A percentile compares a stretch with the other conserved stretches of the same genome.
phyloP scores from a whole-genome alignment of 1,140 invertebrate genomes.

The Bombus affinis region DNA sequence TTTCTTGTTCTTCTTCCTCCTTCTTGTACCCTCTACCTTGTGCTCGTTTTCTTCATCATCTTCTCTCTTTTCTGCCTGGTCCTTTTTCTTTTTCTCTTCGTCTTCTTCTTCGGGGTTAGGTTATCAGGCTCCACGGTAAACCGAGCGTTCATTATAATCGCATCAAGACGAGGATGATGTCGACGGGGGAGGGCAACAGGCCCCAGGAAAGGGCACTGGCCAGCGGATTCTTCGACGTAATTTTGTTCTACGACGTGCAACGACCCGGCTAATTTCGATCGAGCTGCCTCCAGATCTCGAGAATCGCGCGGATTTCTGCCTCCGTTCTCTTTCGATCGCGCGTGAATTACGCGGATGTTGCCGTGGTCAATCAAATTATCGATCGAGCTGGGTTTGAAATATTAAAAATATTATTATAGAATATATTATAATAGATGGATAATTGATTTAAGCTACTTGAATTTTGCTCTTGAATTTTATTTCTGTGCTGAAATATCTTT shows the following conservation, averaged over 20 bases:
- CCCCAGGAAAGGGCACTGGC: conserved; percentile 59
- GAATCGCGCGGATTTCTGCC: conserved; percentile 14
- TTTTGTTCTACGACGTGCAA: conserved; percentile 63
- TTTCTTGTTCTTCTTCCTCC: neutral
- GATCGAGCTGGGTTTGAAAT: neutral
- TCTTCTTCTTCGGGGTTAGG: conserved; percentile 60
- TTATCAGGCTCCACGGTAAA: conserved; percentile 76
- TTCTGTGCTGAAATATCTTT: too few relatives aligned
- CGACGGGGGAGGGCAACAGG: conserved; percentile 42
- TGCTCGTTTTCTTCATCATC: neutral
- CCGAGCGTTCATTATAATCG: conserved; percentile 80
- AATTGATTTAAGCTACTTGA: too few relatives aligned
- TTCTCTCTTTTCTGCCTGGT: neutral
- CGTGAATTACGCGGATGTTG: too few relatives aligned
- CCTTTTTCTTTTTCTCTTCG: conserved; percentile 22
- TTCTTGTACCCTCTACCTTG: neutral
- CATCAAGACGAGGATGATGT: conserved; percentile 71
- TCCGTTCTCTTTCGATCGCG: neutral
- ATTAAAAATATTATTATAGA: neutral
- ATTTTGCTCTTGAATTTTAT: too few relatives aligned
- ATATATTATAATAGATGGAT: too few relatives aligned
- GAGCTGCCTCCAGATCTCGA: neutral
- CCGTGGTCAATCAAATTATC: neutral
- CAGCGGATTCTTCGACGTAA: conserved; percentile 78
- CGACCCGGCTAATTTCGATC: conserved; percentile 42